phyloP scores from a whole-genome alignment of 1,140 invertebrate species.

The Sycobia sp. region DNA sequence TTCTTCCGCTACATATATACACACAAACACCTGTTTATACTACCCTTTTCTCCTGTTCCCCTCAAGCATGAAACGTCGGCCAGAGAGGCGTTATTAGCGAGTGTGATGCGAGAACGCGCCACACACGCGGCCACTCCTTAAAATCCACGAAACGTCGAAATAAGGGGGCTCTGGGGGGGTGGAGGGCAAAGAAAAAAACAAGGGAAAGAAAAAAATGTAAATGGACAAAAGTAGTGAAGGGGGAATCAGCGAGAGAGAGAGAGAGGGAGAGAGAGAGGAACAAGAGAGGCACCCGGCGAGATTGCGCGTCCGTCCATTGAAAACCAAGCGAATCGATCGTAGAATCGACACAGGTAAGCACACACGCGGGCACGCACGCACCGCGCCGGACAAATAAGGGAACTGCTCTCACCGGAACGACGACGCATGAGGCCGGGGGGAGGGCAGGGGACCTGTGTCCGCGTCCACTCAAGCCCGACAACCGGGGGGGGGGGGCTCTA shows the following conservation, averaged over 20 bases:
- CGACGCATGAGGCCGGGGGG: neutral
- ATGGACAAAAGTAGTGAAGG: slow-evolving; percentile 4
- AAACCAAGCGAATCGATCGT: slow-evolving; percentile 4
- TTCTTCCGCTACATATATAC: neutral
- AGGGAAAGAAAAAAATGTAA: neutral
- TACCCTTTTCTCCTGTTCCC: neutral
- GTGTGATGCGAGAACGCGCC: neutral
- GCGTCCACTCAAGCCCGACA: slow-evolving; percentile 30
- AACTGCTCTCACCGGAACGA: slow-evolving; percentile 16
- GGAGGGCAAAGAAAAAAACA: neutral
- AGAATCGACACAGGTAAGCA: slow-evolving; percentile 17
- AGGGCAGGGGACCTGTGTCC: no score
- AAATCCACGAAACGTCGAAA: neutral
- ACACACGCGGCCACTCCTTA: slow-evolving; percentile 9
- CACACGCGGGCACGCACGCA: no score
- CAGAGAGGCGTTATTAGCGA: slow-evolving; percentile 7
- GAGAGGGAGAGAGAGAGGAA: slow-evolving; percentile 12
- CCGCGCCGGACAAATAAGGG: neutral
- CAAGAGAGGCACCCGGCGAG: no score
- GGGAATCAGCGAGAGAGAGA: slow-evolving; percentile 15
- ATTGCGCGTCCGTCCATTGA: no score
- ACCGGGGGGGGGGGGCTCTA: slow-evolving; percentile 18
- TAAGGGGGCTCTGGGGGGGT: no score
- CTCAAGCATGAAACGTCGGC: neutral
- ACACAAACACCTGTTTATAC: neutral